Percentiles rank a stretch among this genome's conserved stretches.
phyloP scores from a whole-genome alignment of 1,140 invertebrate genomes.

The Littorina saxatilis region DNA sequence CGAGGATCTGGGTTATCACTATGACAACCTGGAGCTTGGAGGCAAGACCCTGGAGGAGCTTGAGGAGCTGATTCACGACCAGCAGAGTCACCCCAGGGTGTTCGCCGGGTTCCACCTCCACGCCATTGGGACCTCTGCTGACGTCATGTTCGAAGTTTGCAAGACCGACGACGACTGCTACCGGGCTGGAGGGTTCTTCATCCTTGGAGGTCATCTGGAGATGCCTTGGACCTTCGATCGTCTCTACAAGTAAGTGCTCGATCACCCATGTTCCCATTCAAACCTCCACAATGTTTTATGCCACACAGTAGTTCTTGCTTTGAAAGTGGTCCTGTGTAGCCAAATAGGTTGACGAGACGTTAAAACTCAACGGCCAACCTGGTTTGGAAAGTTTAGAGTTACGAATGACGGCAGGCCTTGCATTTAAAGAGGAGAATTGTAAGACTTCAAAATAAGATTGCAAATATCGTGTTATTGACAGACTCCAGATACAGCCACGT shows the following conservation, averaged over 20 bases:
- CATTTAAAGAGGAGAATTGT: no score
- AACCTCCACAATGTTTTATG: no score
- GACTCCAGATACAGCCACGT: no score
- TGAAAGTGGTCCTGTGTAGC: no score
- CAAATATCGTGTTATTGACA: no score
- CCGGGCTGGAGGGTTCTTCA: conserved; percentile 36
- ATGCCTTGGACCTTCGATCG: conserved; percentile 45
- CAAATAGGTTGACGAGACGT: no score
- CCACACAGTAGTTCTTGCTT: no score
- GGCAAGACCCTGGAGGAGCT: conserved; percentile 31
- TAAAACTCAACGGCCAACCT: no score
- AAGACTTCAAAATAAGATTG: no score
- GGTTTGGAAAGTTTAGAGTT: no score
- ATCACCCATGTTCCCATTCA: no score
- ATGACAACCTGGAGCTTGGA: conserved; percentile 38
- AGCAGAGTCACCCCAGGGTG: conserved; percentile 40
- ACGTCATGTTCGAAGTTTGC: conserved; percentile 40
- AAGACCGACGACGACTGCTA: conserved; percentile 6
- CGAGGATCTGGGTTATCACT: conserved; percentile 30
- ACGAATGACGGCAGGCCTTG: no score
- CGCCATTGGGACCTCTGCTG: conserved; percentile 45
- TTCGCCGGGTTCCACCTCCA: conserved; percentile 50
- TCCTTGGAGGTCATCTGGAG: conserved; percentile 40
- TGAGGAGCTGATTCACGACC: conserved; percentile 36
- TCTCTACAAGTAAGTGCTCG: conserved; percentile 38